Evolutionary conservation across 2,888 invertebrate genomes (phyloP).

Genomic region (Heteromurus nitidus): DNA sequence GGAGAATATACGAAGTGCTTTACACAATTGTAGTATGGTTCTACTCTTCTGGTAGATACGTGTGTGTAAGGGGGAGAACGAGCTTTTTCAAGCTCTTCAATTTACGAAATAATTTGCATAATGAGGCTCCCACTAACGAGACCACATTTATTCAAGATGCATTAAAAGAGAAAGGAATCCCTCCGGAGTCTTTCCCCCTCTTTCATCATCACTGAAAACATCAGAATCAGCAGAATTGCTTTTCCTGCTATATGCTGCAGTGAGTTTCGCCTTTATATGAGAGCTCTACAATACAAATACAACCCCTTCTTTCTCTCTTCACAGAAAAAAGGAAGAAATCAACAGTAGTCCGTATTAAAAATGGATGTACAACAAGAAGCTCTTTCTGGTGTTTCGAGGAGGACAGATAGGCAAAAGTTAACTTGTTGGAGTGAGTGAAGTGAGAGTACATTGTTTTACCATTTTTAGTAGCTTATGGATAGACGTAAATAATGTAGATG

Average conservation of each 20-base stretch:
- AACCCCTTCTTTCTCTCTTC: neutral
- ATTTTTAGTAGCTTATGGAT: too few species aligned
- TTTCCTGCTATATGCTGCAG: constrained; percentile 5
- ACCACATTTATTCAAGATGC: constrained; percentile 65
- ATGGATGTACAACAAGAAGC: too few species aligned
- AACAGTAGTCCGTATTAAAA: too few species aligned
- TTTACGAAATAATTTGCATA: constrained; percentile 68
- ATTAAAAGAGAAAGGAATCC: constrained; percentile 65
- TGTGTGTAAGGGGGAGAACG: constrained; percentile 6
- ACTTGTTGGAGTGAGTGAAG: too few species aligned
- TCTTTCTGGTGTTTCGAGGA: too few species aligned
- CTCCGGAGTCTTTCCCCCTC: constrained; percentile 57
- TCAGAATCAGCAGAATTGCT: constrained; percentile 30
- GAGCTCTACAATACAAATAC: neutral
- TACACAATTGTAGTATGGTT: neutral
- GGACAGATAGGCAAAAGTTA: too few species aligned
- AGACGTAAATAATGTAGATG: too few species aligned
- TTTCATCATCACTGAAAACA: constrained; percentile 47
- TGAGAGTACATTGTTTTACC: too few species aligned
- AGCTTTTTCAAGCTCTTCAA: constrained; percentile 55
- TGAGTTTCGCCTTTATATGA: neutral
- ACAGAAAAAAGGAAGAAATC: too few species aligned
- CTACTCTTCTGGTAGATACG: too few species aligned
- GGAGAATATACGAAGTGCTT: constrained; percentile 1
- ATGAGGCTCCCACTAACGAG: constrained; percentile 67